A percentile compares a stretch with the other conserved stretches of the same genome.
These are phyloP conservation scores for Mugil cephalus DNA, from an alignment of 2,113 vertebrate species.

Conservation along the genomic window DNA sequence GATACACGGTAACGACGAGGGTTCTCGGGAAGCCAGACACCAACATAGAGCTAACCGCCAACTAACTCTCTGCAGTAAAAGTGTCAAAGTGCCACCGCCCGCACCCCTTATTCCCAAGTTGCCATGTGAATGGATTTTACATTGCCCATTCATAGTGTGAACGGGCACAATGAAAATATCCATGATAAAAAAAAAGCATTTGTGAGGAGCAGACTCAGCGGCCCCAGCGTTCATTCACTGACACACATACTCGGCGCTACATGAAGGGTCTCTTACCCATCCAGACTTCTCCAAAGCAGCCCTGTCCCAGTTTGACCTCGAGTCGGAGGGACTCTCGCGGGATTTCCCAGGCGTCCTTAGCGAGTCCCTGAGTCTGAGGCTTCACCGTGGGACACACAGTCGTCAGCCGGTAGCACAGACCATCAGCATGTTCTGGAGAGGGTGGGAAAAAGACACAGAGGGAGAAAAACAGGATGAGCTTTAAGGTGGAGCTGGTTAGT, in stretches of 20 bases:
- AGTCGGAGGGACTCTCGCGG: constrained; percentile 95
- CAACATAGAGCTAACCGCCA: no score
- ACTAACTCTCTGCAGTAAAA: no score
- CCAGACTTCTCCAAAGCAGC: constrained; percentile 99
- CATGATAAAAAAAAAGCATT: neutral
- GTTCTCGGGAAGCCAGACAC: no score
- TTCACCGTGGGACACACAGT: constrained; percentile 97
- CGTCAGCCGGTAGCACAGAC: constrained; percentile 95
- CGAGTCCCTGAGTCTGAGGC: constrained; percentile 97
- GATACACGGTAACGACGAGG: no score
- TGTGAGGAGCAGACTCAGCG: neutral
- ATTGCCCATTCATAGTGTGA: neutral
- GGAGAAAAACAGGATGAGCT: neutral
- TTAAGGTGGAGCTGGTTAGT: neutral
- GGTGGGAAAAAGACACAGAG: neutral
- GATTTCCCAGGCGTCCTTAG: constrained; percentile 99
- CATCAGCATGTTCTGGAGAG: constrained; percentile 92
- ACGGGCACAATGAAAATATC: neutral
- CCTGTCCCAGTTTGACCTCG: constrained; percentile 97
- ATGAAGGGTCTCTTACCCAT: constrained; percentile 89
- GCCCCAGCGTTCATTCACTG: neutral
- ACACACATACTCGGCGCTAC: neutral
- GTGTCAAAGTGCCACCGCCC: no score
- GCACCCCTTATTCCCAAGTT: neutral
- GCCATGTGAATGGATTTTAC: neutral